These are phyloP conservation scores for Reticulitermes speratus DNA, from an alignment of 1,140 invertebrate genomes.

Conservation along the genomic window DNA sequence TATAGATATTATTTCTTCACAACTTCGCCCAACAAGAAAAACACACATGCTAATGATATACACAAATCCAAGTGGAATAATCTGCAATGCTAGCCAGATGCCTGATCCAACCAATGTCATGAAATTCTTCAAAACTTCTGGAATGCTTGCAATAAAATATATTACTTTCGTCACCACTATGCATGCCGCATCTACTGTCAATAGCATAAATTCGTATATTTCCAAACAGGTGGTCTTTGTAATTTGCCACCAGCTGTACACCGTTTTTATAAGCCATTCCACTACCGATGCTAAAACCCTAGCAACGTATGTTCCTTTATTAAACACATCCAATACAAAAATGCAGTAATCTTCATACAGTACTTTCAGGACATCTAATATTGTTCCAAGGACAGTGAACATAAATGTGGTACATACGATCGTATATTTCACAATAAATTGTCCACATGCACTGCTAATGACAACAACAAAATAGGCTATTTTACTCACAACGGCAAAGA, in stretches of 20 bases:
- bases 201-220: background rate
- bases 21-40: conserved; percentile 43
- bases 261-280: background rate
- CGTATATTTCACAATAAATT: background rate
- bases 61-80: conserved; percentile 44
- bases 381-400: background rate
- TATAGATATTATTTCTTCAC: conserved; percentile 43
- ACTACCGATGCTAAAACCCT: background rate
- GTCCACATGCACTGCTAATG: background rate
- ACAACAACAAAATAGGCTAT: background rate
- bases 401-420: background rate
- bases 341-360: conserved; percentile 33
- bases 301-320: background rate
- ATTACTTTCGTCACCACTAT: background rate
- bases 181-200: background rate
- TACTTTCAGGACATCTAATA: background rate
- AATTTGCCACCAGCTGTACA: background rate
- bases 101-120: conserved; percentile 41
- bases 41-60: conserved; percentile 45
- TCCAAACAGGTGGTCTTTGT: background rate
- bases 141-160: conserved; percentile 33
- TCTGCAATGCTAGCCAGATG: conserved; percentile 43
- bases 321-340: conserved; percentile 22
- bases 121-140: conserved; percentile 37
- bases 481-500: background rate